Evolutionary conservation across 2,113 vertebrate genomes (phyloP).

Genomic region (Ascaphus truei): DNA sequence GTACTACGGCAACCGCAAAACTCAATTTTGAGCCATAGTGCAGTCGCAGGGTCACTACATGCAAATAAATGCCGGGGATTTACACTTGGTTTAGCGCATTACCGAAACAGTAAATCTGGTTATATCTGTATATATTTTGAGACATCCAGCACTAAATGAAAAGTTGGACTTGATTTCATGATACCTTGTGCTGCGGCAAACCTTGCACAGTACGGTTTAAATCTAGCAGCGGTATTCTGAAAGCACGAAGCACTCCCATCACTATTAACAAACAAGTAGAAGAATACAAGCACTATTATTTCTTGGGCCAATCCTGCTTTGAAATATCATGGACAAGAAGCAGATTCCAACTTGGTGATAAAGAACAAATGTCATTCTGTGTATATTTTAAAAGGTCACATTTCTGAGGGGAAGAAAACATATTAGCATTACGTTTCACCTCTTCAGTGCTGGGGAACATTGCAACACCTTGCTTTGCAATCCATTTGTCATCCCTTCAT

Average conservation of each 20-base stretch:
- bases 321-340: slow-evolving; percentile 20
- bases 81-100: too few relatives aligned
- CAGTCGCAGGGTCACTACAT: too few relatives aligned
- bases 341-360: slow-evolving; percentile 20
- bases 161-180: slow-evolving; percentile 2
- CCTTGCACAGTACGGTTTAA: not conserved
- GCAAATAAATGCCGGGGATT: too few relatives aligned
- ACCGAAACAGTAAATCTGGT: too few relatives aligned
- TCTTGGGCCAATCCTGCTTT: slow-evolving; percentile 13
- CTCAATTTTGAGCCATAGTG: too few relatives aligned
- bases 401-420: slow-evolving; percentile 18
- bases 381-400: slow-evolving; percentile 33
- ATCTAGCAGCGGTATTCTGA: not conserved
- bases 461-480: not conserved
- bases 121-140: not conserved
- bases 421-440: slow-evolving; percentile 13
- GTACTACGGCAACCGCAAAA: too few relatives aligned
- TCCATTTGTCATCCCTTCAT: slow-evolving; percentile 16
- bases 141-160: slow-evolving; percentile 7
- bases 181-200: not conserved
- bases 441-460: slow-evolving; percentile 3
- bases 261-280: not conserved
- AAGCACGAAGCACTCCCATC: not conserved
- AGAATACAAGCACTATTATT: slow-evolving; percentile 3
- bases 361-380: slow-evolving; percentile 28